Evolutionary conservation across 2,113 vertebrate species (phyloP).

Genomic region (Callithrix jacchus): DNA sequence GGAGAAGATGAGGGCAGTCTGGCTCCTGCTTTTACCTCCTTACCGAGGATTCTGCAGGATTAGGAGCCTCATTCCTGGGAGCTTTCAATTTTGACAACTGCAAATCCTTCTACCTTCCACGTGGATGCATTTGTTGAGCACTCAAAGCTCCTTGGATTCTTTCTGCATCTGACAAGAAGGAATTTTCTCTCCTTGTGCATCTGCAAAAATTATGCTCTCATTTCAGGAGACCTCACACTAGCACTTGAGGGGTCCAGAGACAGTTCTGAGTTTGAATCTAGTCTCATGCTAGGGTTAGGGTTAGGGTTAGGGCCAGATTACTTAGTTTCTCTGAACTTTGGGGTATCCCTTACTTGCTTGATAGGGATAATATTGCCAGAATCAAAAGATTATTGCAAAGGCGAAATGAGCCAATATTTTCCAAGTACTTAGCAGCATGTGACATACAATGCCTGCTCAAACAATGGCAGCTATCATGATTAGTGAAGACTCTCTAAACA

Average conservation of each 20-base stretch:
- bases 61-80: not conserved
- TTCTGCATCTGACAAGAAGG: not conserved
- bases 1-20: not conserved
- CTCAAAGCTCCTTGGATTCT: not conserved
- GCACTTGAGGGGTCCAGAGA: not conserved
- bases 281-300: too few species aligned
- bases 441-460: not conserved
- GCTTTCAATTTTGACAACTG: not conserved
- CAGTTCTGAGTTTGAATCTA: not conserved
- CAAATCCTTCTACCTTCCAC: not conserved
- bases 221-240: not conserved
- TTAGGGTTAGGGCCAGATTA: too few species aligned
- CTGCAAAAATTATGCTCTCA: not conserved
- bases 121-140: not conserved
- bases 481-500: not conserved
- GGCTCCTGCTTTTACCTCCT: not conserved
- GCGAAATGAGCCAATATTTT: conserved; percentile 8
- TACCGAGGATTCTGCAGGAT: not conserved
- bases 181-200: not conserved
- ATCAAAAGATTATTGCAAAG: conserved; percentile 33
- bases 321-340: conserved; percentile 49
- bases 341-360: conserved; percentile 32
- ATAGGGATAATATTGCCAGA: not conserved
- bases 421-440: conserved; percentile 1
- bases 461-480: not conserved